Conservation (phyloP, 2,888 invertebrate species). For the Drosophila dives region DNA sequence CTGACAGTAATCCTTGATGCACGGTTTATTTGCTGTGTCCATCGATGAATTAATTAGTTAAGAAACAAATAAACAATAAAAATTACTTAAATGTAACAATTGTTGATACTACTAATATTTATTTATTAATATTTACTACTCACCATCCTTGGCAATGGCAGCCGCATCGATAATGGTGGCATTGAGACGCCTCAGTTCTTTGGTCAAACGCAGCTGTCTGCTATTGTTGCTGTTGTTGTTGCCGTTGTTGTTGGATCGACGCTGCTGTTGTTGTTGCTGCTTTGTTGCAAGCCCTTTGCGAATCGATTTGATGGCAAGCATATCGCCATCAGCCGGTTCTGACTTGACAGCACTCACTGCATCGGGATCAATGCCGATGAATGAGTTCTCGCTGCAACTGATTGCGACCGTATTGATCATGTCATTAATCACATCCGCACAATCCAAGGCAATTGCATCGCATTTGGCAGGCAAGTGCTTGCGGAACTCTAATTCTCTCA, state of each 20-base stretch:
- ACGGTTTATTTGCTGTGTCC: constrained; percentile 81
- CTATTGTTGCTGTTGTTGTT: constrained; percentile 14
- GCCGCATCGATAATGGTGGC: constrained; percentile 88
- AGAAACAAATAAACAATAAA: too few species aligned
- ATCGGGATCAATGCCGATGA: constrained; percentile 81
- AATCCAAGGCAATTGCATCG: constrained; percentile 52
- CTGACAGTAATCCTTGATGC: constrained; percentile 87
- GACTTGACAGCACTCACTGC: constrained; percentile 36
- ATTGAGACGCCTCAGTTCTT: constrained; percentile 88
- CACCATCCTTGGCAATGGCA: constrained; percentile 72
- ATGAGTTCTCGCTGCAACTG: constrained; percentile 86
- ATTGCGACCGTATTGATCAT: constrained; percentile 88
- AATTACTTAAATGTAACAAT: background rate
- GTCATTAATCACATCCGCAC: constrained; percentile 85
- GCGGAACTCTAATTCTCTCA: constrained; percentile 76
- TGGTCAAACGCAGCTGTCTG: constrained; percentile 81
- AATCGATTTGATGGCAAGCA: constrained; percentile 1
- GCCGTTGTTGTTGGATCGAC: background rate
- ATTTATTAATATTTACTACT: constrained; percentile 11
- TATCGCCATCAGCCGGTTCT: constrained; percentile 15
- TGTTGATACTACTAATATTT: background rate
- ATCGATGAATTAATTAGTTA: background rate
- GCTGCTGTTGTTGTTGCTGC: constrained; percentile 4
- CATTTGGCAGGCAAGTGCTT: constrained; percentile 43
- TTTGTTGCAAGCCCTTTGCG: constrained; percentile 25